Evolutionary conservation across 2,113 vertebrate species (phyloP).

Genomic region (Lagenorhynchus albirostris): DNA sequence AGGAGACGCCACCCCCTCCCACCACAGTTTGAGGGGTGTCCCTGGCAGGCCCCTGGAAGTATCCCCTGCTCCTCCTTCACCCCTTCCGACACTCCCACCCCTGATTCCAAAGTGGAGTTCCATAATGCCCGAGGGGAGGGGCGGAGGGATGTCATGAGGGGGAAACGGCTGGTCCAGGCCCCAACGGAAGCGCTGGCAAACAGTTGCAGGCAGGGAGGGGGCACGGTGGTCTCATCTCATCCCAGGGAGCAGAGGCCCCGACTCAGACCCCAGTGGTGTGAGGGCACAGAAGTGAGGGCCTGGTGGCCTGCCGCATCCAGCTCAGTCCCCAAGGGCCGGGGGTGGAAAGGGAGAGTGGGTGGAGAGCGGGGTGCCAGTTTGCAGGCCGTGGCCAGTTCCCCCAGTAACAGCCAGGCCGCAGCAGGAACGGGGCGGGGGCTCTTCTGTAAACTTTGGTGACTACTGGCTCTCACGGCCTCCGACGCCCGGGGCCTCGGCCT

Average conservation of each 20-base stretch:
- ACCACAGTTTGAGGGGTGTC: not conserved
- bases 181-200: not conserved
- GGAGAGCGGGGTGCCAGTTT: not conserved
- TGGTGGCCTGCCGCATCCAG: not conserved
- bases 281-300: not conserved
- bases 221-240: not conserved
- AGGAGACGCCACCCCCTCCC: not conserved
- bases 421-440: not conserved
- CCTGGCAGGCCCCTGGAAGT: not conserved
- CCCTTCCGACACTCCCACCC: not conserved
- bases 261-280: not conserved
- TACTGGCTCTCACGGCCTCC: constrained; percentile 66
- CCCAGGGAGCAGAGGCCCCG: not conserved
- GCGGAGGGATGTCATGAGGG: not conserved
- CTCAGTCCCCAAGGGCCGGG: not conserved
- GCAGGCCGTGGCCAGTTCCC: not conserved
- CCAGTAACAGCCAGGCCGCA: not conserved
- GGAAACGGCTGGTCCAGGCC: not conserved
- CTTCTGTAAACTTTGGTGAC: not conserved
- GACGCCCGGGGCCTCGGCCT: constrained; percentile 9
- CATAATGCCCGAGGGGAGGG: not conserved
- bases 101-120: not conserved
- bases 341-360: not conserved
- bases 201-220: not conserved
- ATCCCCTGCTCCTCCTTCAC: not conserved